Base-by-base conservation (phyloP, 1,140 invertebrate genomes). In the Cryptotermes secundus region DNA sequence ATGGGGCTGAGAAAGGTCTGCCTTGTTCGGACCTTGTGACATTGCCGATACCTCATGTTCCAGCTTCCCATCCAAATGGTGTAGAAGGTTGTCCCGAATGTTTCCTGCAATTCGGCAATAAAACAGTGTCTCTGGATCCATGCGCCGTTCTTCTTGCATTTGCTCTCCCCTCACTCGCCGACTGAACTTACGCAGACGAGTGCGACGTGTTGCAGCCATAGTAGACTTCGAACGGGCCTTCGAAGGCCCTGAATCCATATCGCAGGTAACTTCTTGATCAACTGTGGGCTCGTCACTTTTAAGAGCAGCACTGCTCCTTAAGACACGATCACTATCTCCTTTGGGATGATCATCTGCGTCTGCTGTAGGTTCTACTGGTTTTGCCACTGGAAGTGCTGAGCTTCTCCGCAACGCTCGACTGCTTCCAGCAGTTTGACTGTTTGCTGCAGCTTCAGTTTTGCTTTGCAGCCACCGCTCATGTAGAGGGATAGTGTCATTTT, bases 71-170 rank as follows among this genome's bases (percentile, higher is more conserved):
- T 94, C 93, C 16, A 95, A 88, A 87, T 93, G 91, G 87, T 93
- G 90, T 4, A 92, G 86, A 6, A 95, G 88, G 86, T 95, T 95
- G 81, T 94, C 93, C 9, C 92, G 90, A 79, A 95, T 93, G 87
- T 94, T 94, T 84, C 90, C 90, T 83, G 92, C 91, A 36, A 94
- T 90, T 85, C 90, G 90, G 84, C 90, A 91, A 87, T 93, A 94
- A 86, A 94, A 94, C 0, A 90, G 88, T 84, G 89, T 91, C 86
- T 93, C 92, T 87, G 79, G 16, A 88, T 85, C 82, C 83, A 87
- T 22, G 16, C 82, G 84, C 65, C 83, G 59, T 79, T 83, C 72
- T 82, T 86, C 79, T 83, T 34, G 34, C 83, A 19, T 59, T 22
- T 72, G 85, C 87, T 45, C 53, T 85, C 82, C 82, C 83, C n/a